A percentile compares a stretch with the other conserved stretches of the same genome.
phyloP scores from a whole-genome alignment of 35 echinoderm and acorn worm genomes.

The Heliocidaris erythrogramma region DNA sequence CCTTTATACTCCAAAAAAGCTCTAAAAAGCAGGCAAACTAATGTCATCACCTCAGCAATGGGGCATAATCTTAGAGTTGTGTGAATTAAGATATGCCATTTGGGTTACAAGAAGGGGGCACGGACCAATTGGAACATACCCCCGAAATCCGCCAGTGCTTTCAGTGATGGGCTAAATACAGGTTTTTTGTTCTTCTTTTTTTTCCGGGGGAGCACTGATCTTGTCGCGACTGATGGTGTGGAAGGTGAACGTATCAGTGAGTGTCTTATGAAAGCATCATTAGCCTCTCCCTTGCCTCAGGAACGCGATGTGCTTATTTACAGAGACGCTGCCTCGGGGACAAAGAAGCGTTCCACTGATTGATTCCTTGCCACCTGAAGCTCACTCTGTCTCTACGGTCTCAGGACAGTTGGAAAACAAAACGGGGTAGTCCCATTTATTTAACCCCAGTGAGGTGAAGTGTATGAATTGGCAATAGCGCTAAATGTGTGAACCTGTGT shows the following conservation, averaged over 20 bases:
- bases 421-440: background rate
- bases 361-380: background rate
- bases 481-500: background rate
- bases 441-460: background rate
- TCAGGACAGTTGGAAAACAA: background rate
- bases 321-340: background rate
- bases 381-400: background rate
- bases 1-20: too few species aligned
- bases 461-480: background rate
- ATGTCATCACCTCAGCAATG: too few species aligned
- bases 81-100: too few species aligned
- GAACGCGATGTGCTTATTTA: constrained; percentile 1
- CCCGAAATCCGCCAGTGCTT: too few species aligned
- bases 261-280: constrained; percentile 17
- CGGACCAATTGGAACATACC: too few species aligned
- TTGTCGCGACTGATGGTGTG: background rate
- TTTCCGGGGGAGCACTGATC: background rate
- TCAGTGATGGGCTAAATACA: background rate
- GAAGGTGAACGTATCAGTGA: background rate
- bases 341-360: background rate
- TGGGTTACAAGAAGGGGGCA: too few species aligned
- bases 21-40: too few species aligned
- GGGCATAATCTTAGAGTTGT: too few species aligned
- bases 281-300: background rate
- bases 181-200: too few species aligned